A percentile compares a stretch with the other conserved stretches of the same genome.
These are phyloP conservation scores for Aegypius monachus DNA, from an alignment of 2,113 vertebrate species.

Conservation along the genomic window DNA sequence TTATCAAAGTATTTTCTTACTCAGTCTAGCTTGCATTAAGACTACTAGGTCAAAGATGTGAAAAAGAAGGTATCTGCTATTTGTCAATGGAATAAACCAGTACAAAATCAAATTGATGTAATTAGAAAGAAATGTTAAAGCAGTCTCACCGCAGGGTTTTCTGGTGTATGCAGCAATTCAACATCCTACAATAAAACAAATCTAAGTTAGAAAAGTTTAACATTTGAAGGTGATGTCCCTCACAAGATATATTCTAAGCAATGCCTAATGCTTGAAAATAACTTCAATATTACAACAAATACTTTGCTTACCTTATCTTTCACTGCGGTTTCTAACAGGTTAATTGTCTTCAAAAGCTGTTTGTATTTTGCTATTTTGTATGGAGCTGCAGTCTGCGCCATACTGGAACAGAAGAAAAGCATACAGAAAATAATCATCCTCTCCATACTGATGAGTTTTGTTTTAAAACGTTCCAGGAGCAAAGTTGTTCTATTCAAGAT, in stretches of 20 bases:
- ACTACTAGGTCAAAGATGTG: neutral
- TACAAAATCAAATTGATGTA: neutral
- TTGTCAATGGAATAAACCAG: neutral
- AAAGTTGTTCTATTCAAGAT: conserved; percentile 61
- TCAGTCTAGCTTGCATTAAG: neutral
- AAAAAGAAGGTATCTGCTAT: neutral
- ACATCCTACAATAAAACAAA: conserved; percentile 70
- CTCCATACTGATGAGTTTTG: conserved; percentile 60
- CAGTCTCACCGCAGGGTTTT: conserved; percentile 68
- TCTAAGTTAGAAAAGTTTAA: conserved; percentile 32
- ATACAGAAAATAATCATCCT: conserved; percentile 57
- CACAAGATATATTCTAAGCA: neutral
- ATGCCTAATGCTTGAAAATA: neutral
- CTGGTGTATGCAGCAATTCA: conserved; percentile 66
- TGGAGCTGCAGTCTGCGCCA: neutral
- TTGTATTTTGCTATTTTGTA: conserved; percentile 2
- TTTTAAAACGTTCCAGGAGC: neutral
- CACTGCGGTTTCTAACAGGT: conserved; percentile 21
- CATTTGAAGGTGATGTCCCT: neutral
- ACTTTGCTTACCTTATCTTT: conserved; percentile 62
- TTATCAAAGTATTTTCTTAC: neutral
- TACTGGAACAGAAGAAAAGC: conserved; percentile 50
- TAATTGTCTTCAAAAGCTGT: conserved; percentile 41
- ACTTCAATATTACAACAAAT: neutral
- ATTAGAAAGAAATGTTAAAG: conserved; percentile 32